A percentile compares a stretch with the other conserved stretches of the same genome.
phyloP scores from a whole-genome alignment of 1,140 invertebrate species.

The Nephotettix cincticeps region DNA sequence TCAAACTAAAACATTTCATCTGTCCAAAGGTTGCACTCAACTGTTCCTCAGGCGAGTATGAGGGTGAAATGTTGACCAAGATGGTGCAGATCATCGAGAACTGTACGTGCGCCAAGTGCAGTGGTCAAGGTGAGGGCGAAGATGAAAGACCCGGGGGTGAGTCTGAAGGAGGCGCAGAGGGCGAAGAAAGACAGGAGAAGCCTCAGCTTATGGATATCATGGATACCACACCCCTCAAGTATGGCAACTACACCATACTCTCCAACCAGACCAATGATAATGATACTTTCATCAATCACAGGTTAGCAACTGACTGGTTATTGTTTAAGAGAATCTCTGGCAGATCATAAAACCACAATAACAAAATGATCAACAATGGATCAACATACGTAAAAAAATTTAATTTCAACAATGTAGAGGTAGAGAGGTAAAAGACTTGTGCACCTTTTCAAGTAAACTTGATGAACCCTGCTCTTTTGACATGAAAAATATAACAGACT shows the following conservation, averaged over 20 bases:
- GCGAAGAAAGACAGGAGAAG: background rate
- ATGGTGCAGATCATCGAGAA: conserved; percentile 63
- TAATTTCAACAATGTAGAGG: too few species aligned
- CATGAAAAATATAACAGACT: too few species aligned
- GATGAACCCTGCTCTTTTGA: too few species aligned
- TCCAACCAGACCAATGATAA: background rate
- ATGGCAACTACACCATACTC: background rate
- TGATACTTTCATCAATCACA: conserved; percentile 23
- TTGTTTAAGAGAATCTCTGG: too few species aligned
- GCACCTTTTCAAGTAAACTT: too few species aligned
- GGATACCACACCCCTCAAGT: background rate
- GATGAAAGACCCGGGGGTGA: too few species aligned
- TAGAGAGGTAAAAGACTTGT: too few species aligned
- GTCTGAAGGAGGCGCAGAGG: conserved; percentile 23
- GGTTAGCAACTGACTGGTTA: too few species aligned
- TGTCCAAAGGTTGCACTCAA: conserved; percentile 62
- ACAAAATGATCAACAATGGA: too few species aligned
- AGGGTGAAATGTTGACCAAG: conserved; percentile 56
- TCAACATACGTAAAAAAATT: too few species aligned
- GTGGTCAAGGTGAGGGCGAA: conserved; percentile 38
- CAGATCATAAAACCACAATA: too few species aligned
- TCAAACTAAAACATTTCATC: too few species aligned
- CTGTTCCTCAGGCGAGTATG: conserved; percentile 50
- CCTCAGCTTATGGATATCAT: conserved; percentile 25
- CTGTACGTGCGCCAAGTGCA: conserved; percentile 61